Conservation (phyloP, 1,140 invertebrate species). For the Bilobella aurantiaca region DNA sequence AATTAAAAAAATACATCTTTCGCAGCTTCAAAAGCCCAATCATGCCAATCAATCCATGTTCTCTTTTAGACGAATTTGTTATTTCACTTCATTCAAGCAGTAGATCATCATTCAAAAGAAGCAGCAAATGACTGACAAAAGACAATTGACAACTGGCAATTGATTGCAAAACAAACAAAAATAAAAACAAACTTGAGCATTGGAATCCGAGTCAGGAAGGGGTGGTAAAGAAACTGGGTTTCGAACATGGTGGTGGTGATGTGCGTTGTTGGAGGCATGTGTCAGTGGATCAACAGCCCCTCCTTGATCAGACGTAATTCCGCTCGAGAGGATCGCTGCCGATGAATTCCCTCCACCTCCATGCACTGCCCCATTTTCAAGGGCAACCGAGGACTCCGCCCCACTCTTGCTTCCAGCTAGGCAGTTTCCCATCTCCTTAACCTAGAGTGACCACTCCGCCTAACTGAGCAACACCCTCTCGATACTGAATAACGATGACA, state of each 20-base stretch:
- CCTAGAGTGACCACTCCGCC: too few relatives aligned
- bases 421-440: constrained; percentile 32
- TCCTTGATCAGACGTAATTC: constrained; percentile 1
- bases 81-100: too few relatives aligned
- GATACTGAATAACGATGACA: not conserved
- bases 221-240: constrained; percentile 34
- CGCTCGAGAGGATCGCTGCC: constrained; percentile 1
- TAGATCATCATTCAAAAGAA: too few relatives aligned
- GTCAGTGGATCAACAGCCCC: constrained; percentile 1
- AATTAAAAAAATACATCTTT: not conserved
- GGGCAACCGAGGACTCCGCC: constrained; percentile 4
- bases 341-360: constrained; percentile 12
- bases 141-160: not conserved
- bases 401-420: constrained; percentile 23
- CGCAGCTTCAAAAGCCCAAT: not conserved
- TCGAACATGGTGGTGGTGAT: constrained; percentile 30
- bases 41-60: too few relatives aligned
- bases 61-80: too few relatives aligned
- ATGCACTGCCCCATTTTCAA: constrained; percentile 12
- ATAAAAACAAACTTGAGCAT: constrained; percentile 32
- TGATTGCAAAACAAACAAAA: constrained; percentile 14
- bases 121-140: not conserved
- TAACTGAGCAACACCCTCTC: too few relatives aligned
- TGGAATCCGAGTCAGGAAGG: constrained; percentile 30
- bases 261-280: constrained; percentile 20